These are phyloP conservation scores for Triops longicaudatus DNA, from an alignment of 1,140 invertebrate species.

Conservation along the genomic window DNA sequence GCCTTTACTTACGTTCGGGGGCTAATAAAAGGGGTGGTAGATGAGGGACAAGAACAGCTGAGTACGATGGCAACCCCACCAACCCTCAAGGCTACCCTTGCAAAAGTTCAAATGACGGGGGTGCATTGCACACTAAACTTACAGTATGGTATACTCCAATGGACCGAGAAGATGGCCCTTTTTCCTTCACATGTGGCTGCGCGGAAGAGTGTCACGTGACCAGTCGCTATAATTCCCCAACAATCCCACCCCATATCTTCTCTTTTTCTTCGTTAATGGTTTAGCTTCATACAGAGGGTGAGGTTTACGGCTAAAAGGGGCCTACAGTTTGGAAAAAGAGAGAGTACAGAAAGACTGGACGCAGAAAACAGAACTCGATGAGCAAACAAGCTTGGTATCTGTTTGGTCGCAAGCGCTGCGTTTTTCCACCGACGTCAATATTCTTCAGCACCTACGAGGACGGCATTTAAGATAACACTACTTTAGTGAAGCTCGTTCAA, in stretches of 20 bases:
- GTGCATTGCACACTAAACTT: background rate
- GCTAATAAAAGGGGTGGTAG: background rate
- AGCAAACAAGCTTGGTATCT: background rate
- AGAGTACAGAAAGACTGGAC: background rate
- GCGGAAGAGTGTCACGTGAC: background rate
- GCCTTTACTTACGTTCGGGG: background rate
- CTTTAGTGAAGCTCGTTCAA: background rate
- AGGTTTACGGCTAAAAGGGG: background rate
- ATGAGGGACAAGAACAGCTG: slow-evolving; percentile 10
- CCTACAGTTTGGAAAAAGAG: background rate
- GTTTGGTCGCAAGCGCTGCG: background rate
- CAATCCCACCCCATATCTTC: slow-evolving; percentile 2
- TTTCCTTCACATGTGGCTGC: background rate
- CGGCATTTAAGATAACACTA: background rate
- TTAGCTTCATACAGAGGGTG: slow-evolving; percentile 13
- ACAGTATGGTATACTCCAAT: background rate
- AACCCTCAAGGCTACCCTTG: background rate
- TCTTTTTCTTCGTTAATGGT: background rate
- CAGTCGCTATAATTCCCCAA: background rate
- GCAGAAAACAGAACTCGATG: background rate
- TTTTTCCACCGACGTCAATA: background rate
- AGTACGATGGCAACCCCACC: background rate
- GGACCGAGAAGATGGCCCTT: background rate
- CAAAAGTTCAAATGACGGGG: slow-evolving; percentile 3
- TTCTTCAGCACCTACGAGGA: slow-evolving; percentile 1